These are phyloP conservation scores for Eupsittula cactorum DNA, from an alignment of 2,113 vertebrate species.

Conservation along the genomic window DNA sequence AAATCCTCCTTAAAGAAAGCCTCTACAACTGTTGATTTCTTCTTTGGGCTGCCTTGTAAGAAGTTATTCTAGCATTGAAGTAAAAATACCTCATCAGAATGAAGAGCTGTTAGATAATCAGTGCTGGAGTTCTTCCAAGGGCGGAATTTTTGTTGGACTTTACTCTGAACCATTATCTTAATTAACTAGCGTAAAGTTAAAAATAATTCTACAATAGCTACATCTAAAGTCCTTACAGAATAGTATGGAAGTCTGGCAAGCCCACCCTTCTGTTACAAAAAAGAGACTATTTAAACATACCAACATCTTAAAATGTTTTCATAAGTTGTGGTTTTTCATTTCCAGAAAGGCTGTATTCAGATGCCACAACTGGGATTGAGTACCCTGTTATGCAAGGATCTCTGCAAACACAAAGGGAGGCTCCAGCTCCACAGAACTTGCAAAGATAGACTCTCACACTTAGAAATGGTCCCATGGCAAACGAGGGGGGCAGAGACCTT, in stretches of 20 bases:
- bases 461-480: neutral
- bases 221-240: neutral
- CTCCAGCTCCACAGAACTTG: neutral
- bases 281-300: neutral
- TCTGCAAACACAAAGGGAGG: neutral
- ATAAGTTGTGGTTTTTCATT: neutral
- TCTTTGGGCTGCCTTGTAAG: neutral
- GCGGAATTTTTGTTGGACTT: neutral
- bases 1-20: neutral
- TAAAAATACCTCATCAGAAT: neutral
- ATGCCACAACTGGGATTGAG: neutral
- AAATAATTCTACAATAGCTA: neutral
- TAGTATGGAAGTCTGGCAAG: neutral
- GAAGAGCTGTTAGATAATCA: neutral
- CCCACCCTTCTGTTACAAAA: neutral
- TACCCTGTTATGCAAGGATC: neutral
- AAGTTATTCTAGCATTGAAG: neutral
- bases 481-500: neutral
- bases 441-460: neutral
- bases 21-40: neutral
- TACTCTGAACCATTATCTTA: neutral
- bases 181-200: neutral
- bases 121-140: neutral
- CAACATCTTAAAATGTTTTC: neutral
- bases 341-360: neutral